Evolutionary conservation across 1,140 invertebrate species (phyloP).

Genomic region (Bombus picipes): DNA sequence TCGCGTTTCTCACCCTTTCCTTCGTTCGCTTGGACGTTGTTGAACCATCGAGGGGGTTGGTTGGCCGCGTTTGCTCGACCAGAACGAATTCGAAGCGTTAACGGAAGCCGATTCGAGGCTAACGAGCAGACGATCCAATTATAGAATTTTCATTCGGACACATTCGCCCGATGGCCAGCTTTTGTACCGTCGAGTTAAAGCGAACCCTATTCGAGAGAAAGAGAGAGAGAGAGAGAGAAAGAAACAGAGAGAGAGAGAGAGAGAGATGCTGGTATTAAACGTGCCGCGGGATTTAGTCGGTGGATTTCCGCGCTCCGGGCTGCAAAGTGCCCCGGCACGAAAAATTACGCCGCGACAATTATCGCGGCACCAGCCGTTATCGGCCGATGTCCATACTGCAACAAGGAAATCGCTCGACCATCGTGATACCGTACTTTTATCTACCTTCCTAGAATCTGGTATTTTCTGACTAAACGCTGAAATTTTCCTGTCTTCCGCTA

Average conservation of each 20-base stretch:
- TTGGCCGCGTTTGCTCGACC: conserved; percentile 22
- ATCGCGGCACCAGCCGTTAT: conserved; percentile 25
- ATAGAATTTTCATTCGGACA: conserved; percentile 75
- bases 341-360: conserved; percentile 61
- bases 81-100: conserved; percentile 66
- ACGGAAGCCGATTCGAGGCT: conserved; percentile 76
- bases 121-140: conserved; percentile 78
- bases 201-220: conserved; percentile 19
- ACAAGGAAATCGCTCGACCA: conserved; percentile 31
- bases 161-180: conserved; percentile 57
- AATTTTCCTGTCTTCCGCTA: not conserved
- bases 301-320: conserved; percentile 38
- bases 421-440: not conserved
- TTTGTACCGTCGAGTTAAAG: conserved; percentile 56
- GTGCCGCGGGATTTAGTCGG: conserved; percentile 46
- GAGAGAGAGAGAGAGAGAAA: not conserved
- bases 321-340: conserved; percentile 46
- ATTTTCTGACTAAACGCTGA: no score
- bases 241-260: not conserved
- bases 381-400: not conserved
- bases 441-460: no score
- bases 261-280: conserved; percentile 36
- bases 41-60: not conserved
- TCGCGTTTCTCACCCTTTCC: conserved; percentile 52
- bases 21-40: not conserved